phyloP scores from a whole-genome alignment of 2,113 vertebrate genomes.

The Rhinolophus ferrumequinum region DNA sequence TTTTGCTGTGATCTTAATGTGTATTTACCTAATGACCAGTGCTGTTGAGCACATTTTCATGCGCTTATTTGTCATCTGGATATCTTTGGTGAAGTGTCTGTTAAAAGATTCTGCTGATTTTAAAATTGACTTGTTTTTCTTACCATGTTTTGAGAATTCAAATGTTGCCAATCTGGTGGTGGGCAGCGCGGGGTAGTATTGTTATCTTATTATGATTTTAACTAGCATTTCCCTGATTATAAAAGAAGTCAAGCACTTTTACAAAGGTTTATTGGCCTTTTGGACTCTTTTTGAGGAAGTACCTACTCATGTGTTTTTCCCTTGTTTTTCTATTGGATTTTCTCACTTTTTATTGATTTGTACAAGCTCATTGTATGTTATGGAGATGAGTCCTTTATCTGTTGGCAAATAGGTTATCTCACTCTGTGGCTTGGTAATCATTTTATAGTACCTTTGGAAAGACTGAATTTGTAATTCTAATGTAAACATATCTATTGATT shows the following conservation, averaged over 20 bases:
- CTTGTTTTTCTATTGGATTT: neutral
- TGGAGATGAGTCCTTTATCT: neutral
- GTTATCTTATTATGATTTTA: neutral
- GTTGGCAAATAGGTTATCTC: neutral
- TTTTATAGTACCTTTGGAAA: neutral
- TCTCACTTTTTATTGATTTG: slow-evolving; percentile 15
- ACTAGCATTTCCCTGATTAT: neutral
- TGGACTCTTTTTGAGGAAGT: neutral
- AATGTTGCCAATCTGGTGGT: neutral
- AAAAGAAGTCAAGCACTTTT: neutral
- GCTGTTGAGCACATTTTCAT: neutral
- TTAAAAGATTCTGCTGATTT: neutral
- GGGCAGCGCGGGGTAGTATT: neutral
- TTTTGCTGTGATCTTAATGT: neutral
- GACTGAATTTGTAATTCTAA: slow-evolving; percentile 6
- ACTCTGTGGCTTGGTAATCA: neutral
- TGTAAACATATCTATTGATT: neutral
- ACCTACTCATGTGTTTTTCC: neutral
- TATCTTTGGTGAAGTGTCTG: neutral
- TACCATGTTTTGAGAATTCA: neutral
- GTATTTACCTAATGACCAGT: neutral
- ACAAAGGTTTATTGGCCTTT: neutral
- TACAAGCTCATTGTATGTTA: neutral
- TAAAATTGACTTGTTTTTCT: slow-evolving; percentile 20
- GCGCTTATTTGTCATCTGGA: neutral